Conservation (phyloP, 1,140 invertebrate genomes). For the Pinna nobilis region DNA sequence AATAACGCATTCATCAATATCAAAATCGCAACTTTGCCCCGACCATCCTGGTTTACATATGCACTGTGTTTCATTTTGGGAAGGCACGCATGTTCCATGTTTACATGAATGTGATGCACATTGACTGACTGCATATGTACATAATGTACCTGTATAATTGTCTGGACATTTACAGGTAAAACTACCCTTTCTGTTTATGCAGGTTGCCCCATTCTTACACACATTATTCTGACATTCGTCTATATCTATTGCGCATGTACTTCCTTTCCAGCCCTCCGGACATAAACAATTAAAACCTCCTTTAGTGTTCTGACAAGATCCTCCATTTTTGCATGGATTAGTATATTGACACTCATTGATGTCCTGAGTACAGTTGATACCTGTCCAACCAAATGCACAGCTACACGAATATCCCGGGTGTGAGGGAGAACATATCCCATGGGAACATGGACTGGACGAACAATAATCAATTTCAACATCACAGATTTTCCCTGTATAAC, state of each 20-base stretch:
- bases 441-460: background rate
- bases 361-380: slow-evolving; percentile 13
- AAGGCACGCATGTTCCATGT: too few species aligned
- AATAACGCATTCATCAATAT: slow-evolving; percentile 47
- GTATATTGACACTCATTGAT: slow-evolving; percentile 1
- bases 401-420: background rate
- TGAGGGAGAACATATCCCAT: background rate
- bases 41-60: slow-evolving; percentile 6
- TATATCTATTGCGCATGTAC: slow-evolving; percentile 16
- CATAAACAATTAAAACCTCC: slow-evolving; percentile 11
- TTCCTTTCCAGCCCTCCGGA: slow-evolving; percentile 13
- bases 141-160: too few species aligned
- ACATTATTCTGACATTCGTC: slow-evolving; percentile 13
- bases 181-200: slow-evolving; percentile 20
- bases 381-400: slow-evolving; percentile 4
- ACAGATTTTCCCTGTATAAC: slow-evolving; percentile 8
- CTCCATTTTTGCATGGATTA: slow-evolving; percentile 7
- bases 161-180: slow-evolving; percentile 28
- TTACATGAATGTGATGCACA: too few species aligned
- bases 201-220: slow-evolving; percentile 30
- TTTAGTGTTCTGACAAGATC: slow-evolving; percentile 2
- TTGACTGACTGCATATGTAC: too few species aligned
- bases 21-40: slow-evolving; percentile 44
- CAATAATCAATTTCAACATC: background rate
- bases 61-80: too few species aligned